Percentiles rank a stretch among this genome's conserved stretches.
Evolutionary conservation across 53 echinoderm and acorn worm species (phyloP).

Genomic region (Antedon mediterranea): DNA sequence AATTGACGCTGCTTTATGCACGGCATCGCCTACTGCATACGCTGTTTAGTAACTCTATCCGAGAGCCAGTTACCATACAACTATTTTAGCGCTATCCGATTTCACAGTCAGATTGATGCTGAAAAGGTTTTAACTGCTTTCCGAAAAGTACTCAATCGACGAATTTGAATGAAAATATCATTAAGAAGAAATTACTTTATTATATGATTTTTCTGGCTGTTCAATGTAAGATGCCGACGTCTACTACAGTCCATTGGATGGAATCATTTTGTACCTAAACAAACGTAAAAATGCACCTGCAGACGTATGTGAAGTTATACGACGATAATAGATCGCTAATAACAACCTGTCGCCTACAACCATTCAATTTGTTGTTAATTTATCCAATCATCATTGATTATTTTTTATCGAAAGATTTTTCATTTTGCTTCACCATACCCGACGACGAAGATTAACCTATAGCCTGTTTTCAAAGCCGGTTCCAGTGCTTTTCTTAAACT

Average conservation of each 20-base stretch:
- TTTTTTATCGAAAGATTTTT: background rate
- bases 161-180: too few species aligned
- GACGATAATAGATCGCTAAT: too few species aligned
- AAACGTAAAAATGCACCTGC: too few species aligned
- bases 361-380: too few species aligned
- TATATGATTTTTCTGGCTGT: too few species aligned
- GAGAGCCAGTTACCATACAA: background rate
- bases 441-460: background rate
- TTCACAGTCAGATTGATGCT: background rate
- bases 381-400: background rate
- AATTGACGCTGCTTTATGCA: background rate
- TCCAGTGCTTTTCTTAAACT: too few species aligned
- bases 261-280: too few species aligned
- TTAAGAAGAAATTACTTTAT: too few species aligned
- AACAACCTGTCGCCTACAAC: too few species aligned
- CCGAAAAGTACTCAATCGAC: too few species aligned
- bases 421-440: background rate
- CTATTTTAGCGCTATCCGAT: background rate
- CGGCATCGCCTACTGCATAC: background rate
- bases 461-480: background rate
- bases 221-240: background rate
- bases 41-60: background rate
- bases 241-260: too few species aligned
- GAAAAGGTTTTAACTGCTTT: background rate
- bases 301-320: too few species aligned